Evolutionary conservation across 2,797 vertebrate species (phyloP), one percentile per base, ranked within the genome.

Genomic region (Sciurus vulgaris): DNA sequence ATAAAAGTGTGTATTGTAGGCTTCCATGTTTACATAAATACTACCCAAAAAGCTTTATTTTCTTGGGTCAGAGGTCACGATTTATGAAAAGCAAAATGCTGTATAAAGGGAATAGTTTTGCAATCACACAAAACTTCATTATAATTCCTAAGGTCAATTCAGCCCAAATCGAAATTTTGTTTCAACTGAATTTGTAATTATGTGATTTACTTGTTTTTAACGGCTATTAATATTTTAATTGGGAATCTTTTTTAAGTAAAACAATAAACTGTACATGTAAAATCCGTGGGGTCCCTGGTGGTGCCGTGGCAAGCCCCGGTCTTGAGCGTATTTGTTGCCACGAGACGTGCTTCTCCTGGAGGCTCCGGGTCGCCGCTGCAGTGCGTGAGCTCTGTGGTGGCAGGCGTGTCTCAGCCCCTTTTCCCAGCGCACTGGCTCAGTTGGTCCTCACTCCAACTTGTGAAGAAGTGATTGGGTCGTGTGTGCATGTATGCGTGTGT

Each of bases 191-290:
- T 96, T 89, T 95, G 86, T 91, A 94, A n/a, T 95, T 93, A 95
- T 78, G 59, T 95, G 94, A 96, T 94, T 96, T 96, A 89, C 96
- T 97, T 86, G 88, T 97, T 98, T 94, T 97, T 97, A 97, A 78
- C 97, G 92, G 83, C 90, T 89, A 91, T 70, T 89, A 72, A 33
- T 83, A 91, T 95, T 97, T 98, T 59, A 97, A 94, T 96, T 5
- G 56, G 96, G n/a, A 91, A 35, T 89, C 81, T 96, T 98, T 98
- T 98, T 97, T 96, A 97, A 98, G 95, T 97, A 97, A 98, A 93
- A 61, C 61, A 89, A 93, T 97, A 56, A 97, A 91, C 10, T 1
- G 2, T 65, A 67, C 65, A 28, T 56, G 15, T 88, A 44, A 74
- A 89, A 59, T 26, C 33, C 22, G 30, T 86, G 65, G 69, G 15